These are phyloP conservation scores for Phyllostomus hastatus DNA, from an alignment of 2,113 vertebrate species.

Conservation along the genomic window DNA sequence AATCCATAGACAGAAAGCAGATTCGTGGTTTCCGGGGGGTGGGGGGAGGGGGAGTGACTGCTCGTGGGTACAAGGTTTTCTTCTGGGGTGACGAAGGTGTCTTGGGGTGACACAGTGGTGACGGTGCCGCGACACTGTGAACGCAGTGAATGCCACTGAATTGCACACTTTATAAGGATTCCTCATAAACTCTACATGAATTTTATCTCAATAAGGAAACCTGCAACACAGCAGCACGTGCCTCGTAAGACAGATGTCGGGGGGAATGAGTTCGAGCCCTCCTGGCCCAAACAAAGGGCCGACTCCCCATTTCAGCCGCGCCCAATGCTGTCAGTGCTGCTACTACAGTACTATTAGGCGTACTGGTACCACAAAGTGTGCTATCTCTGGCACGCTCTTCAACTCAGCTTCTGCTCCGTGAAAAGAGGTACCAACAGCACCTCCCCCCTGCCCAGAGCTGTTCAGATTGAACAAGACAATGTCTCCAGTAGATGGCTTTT, in stretches of 20 bases:
- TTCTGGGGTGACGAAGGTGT: not conserved
- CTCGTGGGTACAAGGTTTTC: not conserved
- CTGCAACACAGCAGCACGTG: not conserved
- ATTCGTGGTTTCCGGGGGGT: not conserved
- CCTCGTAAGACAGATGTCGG: not conserved
- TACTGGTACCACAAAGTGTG: not conserved
- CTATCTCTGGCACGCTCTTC: not conserved
- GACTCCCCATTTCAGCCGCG: rapidly evolving
- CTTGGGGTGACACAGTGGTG: not conserved
- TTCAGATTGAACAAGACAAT: not conserved
- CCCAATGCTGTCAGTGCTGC: not conserved
- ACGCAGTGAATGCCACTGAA: not conserved
- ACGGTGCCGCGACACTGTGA: not conserved
- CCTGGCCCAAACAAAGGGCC: not conserved
- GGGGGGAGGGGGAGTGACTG: too few species aligned
- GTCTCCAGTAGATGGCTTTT: not conserved
- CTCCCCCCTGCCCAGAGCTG: not conserved
- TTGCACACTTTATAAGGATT: not conserved
- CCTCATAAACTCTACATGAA: not conserved
- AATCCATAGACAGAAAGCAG: not conserved
- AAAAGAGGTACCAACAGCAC: not conserved
- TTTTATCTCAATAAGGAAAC: not conserved
- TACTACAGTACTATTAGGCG: not conserved
- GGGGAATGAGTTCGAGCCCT: not conserved
- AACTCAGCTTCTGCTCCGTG: not conserved